Evolutionary conservation across 2,113 vertebrate species (phyloP).

Genomic region (Azemiops feae): DNA sequence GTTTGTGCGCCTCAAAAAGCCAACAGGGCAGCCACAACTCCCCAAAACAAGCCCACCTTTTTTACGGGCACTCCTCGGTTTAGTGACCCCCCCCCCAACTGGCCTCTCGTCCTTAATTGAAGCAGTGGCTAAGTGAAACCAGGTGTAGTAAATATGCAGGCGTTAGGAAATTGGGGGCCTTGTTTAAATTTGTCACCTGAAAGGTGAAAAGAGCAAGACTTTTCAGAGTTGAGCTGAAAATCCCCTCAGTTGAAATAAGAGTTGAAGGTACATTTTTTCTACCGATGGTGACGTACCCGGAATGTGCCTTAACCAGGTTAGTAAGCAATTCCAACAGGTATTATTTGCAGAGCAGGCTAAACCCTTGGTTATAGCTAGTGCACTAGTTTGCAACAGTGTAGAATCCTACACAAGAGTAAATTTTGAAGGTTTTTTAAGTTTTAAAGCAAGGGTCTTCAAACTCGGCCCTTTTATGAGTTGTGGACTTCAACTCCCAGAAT

Average conservation of each 20-base stretch:
- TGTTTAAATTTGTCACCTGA: neutral
- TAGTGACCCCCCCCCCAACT: too few species aligned
- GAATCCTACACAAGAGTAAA: neutral
- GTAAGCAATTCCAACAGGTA: neutral
- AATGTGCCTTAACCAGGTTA: neutral
- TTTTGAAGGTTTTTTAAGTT: too few species aligned
- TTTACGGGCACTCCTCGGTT: too few species aligned
- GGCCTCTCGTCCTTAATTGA: too few species aligned
- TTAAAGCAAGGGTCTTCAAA: neutral
- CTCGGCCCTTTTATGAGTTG: too few species aligned
- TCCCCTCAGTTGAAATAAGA: too few species aligned
- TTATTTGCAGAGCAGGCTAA: neutral
- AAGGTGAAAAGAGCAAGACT: neutral
- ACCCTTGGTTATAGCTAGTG: neutral
- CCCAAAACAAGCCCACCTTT: too few species aligned
- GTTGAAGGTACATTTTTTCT: rapidly evolving
- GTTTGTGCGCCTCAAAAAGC: too few species aligned
- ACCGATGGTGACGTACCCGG: neutral
- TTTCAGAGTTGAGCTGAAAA: neutral
- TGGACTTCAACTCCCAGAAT: too few species aligned
- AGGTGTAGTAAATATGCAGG: neutral
- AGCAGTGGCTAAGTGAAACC: too few species aligned
- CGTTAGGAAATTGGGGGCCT: neutral
- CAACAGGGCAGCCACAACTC: too few species aligned
- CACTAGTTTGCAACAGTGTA: neutral